A percentile compares a stretch with the other conserved stretches of the same genome.
phyloP scores from a whole-genome alignment of 2,888 invertebrate species.

The Acanthosepion esculentum region DNA sequence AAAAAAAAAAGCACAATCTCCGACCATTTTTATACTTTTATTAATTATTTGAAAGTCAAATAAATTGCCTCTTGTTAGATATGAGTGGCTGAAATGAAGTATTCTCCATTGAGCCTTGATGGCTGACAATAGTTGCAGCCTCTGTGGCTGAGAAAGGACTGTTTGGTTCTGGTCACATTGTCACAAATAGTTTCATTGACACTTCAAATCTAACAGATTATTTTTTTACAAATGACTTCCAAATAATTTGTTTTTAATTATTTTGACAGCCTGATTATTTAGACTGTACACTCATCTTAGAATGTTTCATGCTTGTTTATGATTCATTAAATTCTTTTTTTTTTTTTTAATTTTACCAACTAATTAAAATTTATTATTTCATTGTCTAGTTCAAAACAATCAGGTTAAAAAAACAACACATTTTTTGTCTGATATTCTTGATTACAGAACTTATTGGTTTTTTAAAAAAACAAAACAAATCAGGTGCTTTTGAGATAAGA shows the following conservation, averaged over 20 bases:
- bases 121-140: not conserved
- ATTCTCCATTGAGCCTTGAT: not conserved
- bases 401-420: not conserved
- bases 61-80: not conserved
- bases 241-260: not conserved
- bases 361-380: not conserved
- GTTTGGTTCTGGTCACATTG: not conserved
- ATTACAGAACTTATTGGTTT: not conserved
- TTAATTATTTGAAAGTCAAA: too few relatives aligned
- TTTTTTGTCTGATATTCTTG: not conserved
- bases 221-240: not conserved
- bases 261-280: not conserved
- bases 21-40: not conserved
- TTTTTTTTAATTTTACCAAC: too few relatives aligned
- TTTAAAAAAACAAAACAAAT: too few relatives aligned
- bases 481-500: too few relatives aligned
- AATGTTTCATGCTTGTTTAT: not conserved
- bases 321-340: too few relatives aligned
- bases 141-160: too few relatives aligned
- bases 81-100: not conserved
- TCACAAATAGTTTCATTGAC: not conserved
- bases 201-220: not conserved
- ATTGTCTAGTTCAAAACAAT: constrained; percentile 4
- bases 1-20: not conserved
- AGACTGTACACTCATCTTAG: not conserved